Base-by-base conservation (phyloP, 2,888 invertebrate species). In the Coremacera marginata region DNA sequence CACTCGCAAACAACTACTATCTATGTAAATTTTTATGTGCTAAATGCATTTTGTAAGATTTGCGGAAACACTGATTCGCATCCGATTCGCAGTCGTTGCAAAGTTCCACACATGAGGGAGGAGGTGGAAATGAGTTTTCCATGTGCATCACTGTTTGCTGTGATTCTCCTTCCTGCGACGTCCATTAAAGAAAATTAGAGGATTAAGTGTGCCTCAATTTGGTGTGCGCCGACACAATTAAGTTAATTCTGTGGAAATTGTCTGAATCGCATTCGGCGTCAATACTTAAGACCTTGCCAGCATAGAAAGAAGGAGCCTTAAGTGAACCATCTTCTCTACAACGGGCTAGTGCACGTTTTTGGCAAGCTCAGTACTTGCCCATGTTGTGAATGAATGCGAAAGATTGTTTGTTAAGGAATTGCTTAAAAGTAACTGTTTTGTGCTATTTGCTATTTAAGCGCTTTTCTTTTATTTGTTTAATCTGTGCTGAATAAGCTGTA, bases 21-120 rank as follows among this genome's bases (percentile, higher is more conserved):
- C 84, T 87, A 87, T 87, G 86, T 84, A 87, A 87, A 87, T 87
- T 87, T 87, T 86, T 85, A 86, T 87, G 88, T 86, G 86, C 86
- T 87, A 86, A 87, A 87, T 87, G 87, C 87, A 87, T 87, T 87
- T 85, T 83, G 83, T 83, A 83, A 87, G 87, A 87, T 87, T 85
- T 85, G 84, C 44, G 82, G 83, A 86, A 85, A 83, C 83, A 80
- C 83, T 83, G 86, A 86, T 86, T 85, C 83, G 85, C 83, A 82
- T 85, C 84, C 83, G 84, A 83, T 85, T 82, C 82, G 77, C 67
- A 70, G 70, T 37, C 70, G 51, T 27, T 63, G 73, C 37, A 49
- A 67, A 44, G 11, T 57, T 57, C 52, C n/a, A 62, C 8, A 70
- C 44, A 52, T 34, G 51, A 14, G 9, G 19, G 25, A 52, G 19